phyloP scores from a whole-genome alignment of 30 jellyfish, hydroid and myxozoan species.

The Haliclystus octoradiatus region DNA sequence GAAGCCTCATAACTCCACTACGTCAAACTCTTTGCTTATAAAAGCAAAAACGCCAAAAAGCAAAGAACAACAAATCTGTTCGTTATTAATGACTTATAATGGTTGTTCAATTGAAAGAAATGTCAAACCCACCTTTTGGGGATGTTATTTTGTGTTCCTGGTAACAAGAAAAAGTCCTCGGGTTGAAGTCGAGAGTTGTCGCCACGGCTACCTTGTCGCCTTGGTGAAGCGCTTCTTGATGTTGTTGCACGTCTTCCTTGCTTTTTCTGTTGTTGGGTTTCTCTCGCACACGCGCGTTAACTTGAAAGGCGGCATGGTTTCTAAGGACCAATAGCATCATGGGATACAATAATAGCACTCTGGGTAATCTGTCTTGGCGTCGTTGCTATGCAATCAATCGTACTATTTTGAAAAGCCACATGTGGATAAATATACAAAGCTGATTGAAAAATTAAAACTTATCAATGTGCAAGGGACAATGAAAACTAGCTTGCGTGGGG shows the following conservation, averaged over 20 bases:
- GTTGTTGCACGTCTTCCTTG: background rate
- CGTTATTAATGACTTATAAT: too few species aligned
- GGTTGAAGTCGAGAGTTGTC: slow-evolving; percentile 92
- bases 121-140: too few species aligned
- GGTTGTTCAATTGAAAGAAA: too few species aligned
- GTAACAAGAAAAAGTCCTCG: slow-evolving; percentile 65
- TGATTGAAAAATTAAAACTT: too few species aligned
- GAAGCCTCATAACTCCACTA: too few species aligned
- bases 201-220: slow-evolving; percentile 99
- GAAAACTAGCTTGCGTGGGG: too few species aligned
- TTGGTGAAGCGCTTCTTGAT: slow-evolving; percentile 88
- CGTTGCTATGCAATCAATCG: background rate
- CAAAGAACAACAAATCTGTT: too few species aligned
- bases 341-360: background rate
- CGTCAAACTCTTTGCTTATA: too few species aligned
- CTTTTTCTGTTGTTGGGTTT: background rate
- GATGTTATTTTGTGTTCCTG: background rate
- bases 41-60: too few species aligned
- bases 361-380: background rate
- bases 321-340: background rate
- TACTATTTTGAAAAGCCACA: too few species aligned
- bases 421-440: too few species aligned
- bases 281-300: background rate
- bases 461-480: too few species aligned
- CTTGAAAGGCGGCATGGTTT: slow-evolving; percentile 3